Base-by-base conservation (phyloP, 1,140 invertebrate genomes). In the Temnothorax longispinosus region DNA sequence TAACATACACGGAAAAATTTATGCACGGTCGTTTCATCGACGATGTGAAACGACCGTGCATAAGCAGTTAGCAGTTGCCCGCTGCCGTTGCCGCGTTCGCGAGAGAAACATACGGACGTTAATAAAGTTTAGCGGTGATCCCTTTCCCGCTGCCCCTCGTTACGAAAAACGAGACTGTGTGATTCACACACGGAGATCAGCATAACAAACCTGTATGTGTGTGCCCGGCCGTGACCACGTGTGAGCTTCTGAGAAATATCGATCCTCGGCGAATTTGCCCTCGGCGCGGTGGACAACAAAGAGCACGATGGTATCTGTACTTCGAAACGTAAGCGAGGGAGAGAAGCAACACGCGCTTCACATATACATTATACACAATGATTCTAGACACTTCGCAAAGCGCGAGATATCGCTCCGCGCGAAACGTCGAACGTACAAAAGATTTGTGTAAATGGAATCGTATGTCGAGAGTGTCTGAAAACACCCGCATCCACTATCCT, bases 61-160 rank as follows among this genome's bases (percentile, higher is more conserved):
- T 27, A 27, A 27, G 27, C 27, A 27, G n/a, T 21, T 5, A 3
- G 72, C 18, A 5, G n/a, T 21, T 5, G 47, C 58, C n/a, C 32
- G 13, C 32, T 5, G 47, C 69, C 27, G 47, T 77, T 15, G 35
- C 35, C 62, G 18, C 35, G 18, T 41, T 65, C 35, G 18, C 35
- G 64, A 65, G 41, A 78, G 27, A 27, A 21, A 27, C 27, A 13
- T 38, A 56, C 52, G 38, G 56, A 47, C 41, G 41, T 64, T 62
- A 65, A 78, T 80, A n/a, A 80, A 80, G 77, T 67, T 52, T 47
- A 32, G 27, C n/a, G 44, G n/a, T 50, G 32, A 54, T 80, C 38
- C 44, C 56, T 11, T 8, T n/a, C 18, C n/a, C 11, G 5, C 38
- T 21, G n/a, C 10, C 38, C 0, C 10, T 10, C 18, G 13, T 56